Evolutionary conservation across 2,888 invertebrate species (phyloP).

Genomic region (Eurois occulta): DNA sequence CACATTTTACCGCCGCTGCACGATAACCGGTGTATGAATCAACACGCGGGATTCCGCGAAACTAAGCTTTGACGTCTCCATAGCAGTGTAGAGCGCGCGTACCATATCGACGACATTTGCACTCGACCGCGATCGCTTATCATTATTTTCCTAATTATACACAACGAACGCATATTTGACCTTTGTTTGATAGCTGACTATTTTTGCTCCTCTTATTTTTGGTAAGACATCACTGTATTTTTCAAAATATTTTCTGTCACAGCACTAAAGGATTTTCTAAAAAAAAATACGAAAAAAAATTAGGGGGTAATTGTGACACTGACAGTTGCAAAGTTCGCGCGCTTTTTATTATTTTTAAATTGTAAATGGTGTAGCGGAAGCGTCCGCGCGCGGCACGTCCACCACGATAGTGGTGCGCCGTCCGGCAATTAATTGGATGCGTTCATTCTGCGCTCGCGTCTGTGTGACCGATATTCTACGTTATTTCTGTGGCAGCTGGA

Average conservation of each 20-base stretch:
- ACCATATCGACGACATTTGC: conserved; percentile 85
- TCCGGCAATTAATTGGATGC: conserved; percentile 86
- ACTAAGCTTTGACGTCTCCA: conserved; percentile 79
- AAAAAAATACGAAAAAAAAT: conserved; percentile 24
- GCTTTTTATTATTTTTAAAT: conserved; percentile 76
- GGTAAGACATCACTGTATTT: conserved; percentile 43
- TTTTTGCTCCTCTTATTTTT: conserved; percentile 52
- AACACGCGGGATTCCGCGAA: conserved; percentile 86
- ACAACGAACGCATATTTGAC: conserved; percentile 79
- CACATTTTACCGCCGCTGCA: conserved; percentile 81
- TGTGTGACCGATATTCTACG: conserved; percentile 89
- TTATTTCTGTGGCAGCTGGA: conserved; percentile 87
- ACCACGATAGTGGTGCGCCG: conserved; percentile 83
- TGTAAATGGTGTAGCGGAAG: conserved; percentile 77
- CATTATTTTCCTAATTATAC: conserved; percentile 82
- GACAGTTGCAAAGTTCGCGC: conserved; percentile 75
- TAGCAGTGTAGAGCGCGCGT: conserved; percentile 67
- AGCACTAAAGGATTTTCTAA: background rate
- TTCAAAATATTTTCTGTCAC: conserved; percentile 17
- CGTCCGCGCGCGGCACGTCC: conserved; percentile 87
- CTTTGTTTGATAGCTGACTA: conserved; percentile 72
- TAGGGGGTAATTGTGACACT: conserved; percentile 55
- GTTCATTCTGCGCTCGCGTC: conserved; percentile 83
- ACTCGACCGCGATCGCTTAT: conserved; percentile 87
- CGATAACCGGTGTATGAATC: conserved; percentile 90